Evolutionary conservation across 2,797 vertebrate species (phyloP), one percentile per base, ranked within the genome.

Genomic region (Meriones psammophilus): DNA sequence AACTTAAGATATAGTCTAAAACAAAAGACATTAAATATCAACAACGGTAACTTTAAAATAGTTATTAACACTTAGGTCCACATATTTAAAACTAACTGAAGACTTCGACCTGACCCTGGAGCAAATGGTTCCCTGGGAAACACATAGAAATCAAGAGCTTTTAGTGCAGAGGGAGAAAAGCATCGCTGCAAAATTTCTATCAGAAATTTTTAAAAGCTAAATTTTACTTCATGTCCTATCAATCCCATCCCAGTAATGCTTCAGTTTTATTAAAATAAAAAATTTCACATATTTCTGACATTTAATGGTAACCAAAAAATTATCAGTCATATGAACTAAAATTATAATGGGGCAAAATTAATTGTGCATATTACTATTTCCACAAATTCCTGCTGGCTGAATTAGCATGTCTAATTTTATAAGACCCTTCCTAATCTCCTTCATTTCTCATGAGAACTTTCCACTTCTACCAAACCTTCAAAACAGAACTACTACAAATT

Each of bases 151-250:
- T 24, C 80, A 95, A 94, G 96, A 39, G 42, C 39, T 60, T 77
- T 36, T 1, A 42, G 71, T 94, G 81, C 7, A 64, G 39, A 58
- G 15, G 56, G 7, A 36, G 3, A 18, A 89, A 74, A 88, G 24
- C 13, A 92, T 92, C 17, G 91, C 33, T 73, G 5, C 91, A 5
- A 12, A 71, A 96, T 81, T 92, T 94, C n/a, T 81, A 74, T 50
- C 36, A 93, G 81, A 50, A 88, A 76, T 80, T 89, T 68, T 71
- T n/a, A 95, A 95, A 95, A 58, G 42, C 54, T 92, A 74, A 92
- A 33, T 89, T 91, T 91, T 83, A 36, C 28, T 93, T 94, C 28
- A 77, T 56, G 13, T 76, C 42, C 80, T 83, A 87, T 58, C 17
- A 92, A 64, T 74, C 50, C 5, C 86, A 84, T 73, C 79, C 42